phyloP scores from a whole-genome alignment of 2,797 vertebrate species.

The Cryptoblepharus egeriae region DNA sequence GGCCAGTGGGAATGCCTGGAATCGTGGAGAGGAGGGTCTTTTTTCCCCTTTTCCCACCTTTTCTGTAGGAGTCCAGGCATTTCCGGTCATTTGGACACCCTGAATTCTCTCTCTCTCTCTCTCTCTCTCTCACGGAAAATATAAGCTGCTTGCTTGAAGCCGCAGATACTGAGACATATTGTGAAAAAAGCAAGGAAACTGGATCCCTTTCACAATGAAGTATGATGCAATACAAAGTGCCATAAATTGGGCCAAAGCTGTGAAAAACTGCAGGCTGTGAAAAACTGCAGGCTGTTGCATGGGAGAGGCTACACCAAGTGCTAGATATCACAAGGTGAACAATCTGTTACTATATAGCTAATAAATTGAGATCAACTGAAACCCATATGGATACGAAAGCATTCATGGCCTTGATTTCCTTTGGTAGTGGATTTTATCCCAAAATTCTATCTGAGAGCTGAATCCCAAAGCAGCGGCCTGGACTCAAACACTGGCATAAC shows the following conservation, averaged over 20 bases:
- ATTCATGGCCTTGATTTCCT: background rate
- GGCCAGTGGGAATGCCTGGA: too few relatives aligned
- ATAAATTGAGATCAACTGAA: background rate
- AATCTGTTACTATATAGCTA: background rate
- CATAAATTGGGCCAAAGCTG: background rate
- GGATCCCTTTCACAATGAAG: background rate
- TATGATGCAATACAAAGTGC: background rate
- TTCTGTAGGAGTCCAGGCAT: too few relatives aligned
- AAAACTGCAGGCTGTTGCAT: background rate
- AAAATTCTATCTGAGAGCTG: background rate
- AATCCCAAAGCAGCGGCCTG: background rate
- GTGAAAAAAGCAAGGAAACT: background rate
- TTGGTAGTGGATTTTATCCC: background rate
- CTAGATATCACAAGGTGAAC: background rate
- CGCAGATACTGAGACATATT: background rate
- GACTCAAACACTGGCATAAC: background rate
- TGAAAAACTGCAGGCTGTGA: background rate
- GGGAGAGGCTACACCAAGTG: background rate
- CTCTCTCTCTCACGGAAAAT: too few relatives aligned
- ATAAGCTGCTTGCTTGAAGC: background rate
- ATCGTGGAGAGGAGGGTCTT: too few relatives aligned
- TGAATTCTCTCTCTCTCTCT: too few relatives aligned
- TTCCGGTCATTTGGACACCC: too few relatives aligned
- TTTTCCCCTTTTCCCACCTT: too few relatives aligned
- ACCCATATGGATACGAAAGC: background rate